Conservation (phyloP, 2,113 vertebrate genomes). For the Coturnix japonica region DNA sequence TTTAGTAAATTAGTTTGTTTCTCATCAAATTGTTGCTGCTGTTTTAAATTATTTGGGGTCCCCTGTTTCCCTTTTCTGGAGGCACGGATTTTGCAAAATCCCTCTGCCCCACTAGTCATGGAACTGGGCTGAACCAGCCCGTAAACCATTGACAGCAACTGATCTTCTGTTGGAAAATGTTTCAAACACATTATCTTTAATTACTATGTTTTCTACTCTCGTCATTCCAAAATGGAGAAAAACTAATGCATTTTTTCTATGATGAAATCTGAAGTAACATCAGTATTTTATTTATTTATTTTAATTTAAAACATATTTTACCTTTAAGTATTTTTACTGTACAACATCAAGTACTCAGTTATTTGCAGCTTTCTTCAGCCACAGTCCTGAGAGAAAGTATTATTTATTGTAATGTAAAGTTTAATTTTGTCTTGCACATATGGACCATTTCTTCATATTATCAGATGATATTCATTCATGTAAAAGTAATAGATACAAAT, state of each 20-base stretch:
- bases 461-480: background rate
- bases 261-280: background rate
- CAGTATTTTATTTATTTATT: background rate
- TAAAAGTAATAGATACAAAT: background rate
- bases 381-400: background rate
- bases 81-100: too few relatives aligned
- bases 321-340: background rate
- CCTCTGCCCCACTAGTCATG: too few relatives aligned
- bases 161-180: background rate
- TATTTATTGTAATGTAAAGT: background rate
- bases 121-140: too few relatives aligned
- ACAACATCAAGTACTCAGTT: background rate
- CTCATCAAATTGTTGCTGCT: too few relatives aligned
- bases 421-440: background rate
- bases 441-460: rapidly evolving
- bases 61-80: too few relatives aligned
- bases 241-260: rapidly evolving
- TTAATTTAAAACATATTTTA: background rate
- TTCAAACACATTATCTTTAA: background rate
- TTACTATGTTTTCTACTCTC: background rate
- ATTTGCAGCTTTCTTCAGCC: background rate
- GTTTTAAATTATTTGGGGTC: too few relatives aligned
- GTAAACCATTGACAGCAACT: too few relatives aligned
- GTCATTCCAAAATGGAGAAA: background rate
- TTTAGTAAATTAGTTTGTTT: too few relatives aligned